Percentiles rank a stretch among this genome's conserved stretches.
Evolutionary conservation across 2,888 invertebrate species (phyloP).

Genomic region (Scaptomyza parva): DNA sequence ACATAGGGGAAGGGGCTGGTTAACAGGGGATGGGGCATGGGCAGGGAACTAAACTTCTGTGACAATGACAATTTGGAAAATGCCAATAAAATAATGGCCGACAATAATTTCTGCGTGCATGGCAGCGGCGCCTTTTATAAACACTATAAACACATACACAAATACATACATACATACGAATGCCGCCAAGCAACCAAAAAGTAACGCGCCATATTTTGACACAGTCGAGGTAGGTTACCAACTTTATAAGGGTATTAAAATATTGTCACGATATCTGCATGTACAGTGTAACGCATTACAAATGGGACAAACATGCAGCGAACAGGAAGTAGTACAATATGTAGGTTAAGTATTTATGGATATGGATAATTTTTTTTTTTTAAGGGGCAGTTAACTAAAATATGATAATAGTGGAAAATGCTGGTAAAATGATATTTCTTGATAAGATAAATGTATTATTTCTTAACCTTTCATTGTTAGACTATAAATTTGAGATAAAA

Average conservation of each 20-base stretch:
- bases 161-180: slow-evolving; percentile 1
- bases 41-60: slow-evolving; percentile 34
- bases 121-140: slow-evolving; percentile 20
- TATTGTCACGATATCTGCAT: neutral
- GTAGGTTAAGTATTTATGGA: neutral
- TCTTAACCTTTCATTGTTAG: no score
- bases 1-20: neutral
- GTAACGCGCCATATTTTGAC: slow-evolving; percentile 39
- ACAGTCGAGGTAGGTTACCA: slow-evolving; percentile 8
- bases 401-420: no score
- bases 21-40: neutral
- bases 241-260: slow-evolving; percentile 4
- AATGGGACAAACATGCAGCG: neutral
- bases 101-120: slow-evolving; percentile 61
- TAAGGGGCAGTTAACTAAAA: neutral
- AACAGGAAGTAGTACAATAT: neutral
- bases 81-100: slow-evolving; percentile 79
- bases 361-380: neutral
- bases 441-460: no score
- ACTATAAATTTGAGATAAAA: no score
- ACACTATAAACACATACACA: neutral
- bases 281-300: neutral
- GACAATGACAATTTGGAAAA: slow-evolving; percentile 64
- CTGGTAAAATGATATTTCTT: no score
- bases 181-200: slow-evolving; percentile 26